Evolutionary conservation across 35 echinoderm and acorn worm genomes (phyloP), one percentile per base, ranked within the genome.

Genomic region (Apostichopus japonicus): DNA sequence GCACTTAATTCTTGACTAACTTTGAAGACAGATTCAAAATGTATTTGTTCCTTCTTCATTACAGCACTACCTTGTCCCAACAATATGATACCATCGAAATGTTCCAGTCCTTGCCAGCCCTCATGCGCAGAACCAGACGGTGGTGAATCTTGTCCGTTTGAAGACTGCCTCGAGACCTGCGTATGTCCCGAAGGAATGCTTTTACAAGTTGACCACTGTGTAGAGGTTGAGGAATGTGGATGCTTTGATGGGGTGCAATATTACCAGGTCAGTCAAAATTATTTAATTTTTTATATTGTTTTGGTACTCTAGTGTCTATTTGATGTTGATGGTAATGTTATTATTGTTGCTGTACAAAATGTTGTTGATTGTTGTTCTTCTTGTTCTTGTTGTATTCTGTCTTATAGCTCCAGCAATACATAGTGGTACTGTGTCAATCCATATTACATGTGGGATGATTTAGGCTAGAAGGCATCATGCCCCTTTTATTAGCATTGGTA

Each of bases 121-220:
- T 77, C 94, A 17, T 95, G 94, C 24, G 71, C 72, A 6, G 55
- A 92, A 51, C 67, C 80, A 23, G 58, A 92, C 2, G 84, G 70
- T 53, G 1, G 27, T 55, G 23, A 17, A 9, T 6, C 24, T 65
- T 95, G 94, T 67, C 72, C 56, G 14, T 51, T 79, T 54, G 51
- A 6, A 5, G 75, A 54, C 11, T 95, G 94, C 70, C 67, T 92
- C 3, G 94, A 95, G 24, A 80, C 90, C 10, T 95, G 94, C 56
- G 55, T 21, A 8, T 95, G 94, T 70, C 51, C 78, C 7, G 81
- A 92, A 52, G 94, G 94, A 14, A 79, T 92, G 54, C 24, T 92
- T 14, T 55, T 91, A 51, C 90, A 95, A 67, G 83, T 55, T 70
- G 78, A 95, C 65, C 33, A 81, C 23, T 95, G 94, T 80, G 86